phyloP scores from a whole-genome alignment of 1,140 invertebrate genomes.

The Lepidurus apus region DNA sequence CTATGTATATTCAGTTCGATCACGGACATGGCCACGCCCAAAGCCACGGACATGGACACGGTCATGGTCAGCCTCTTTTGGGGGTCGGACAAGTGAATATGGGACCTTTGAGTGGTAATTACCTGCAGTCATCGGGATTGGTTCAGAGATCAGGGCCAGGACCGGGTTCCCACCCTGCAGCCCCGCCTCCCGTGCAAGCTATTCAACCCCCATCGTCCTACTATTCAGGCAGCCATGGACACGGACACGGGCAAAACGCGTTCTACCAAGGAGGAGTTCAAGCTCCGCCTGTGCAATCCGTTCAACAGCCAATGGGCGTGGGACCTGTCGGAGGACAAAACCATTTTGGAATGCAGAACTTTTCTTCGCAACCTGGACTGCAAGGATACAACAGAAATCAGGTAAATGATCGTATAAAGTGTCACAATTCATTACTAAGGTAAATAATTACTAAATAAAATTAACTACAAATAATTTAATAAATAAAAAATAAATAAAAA shows the following conservation, averaged over 20 bases:
- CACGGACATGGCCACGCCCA: conserved; percentile 55
- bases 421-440: not conserved
- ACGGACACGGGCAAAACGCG: conserved; percentile 40
- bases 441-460: not conserved
- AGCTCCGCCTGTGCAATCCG: conserved; percentile 35
- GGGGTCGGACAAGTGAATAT: conserved; percentile 35
- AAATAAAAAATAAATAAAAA: too few species aligned
- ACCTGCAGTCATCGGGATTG: conserved; percentile 38
- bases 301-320: conserved; percentile 35
- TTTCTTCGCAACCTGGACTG: conserved; percentile 40
- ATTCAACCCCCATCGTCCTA: conserved; percentile 53
- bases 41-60: conserved; percentile 84
- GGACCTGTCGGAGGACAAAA: conserved; percentile 41
- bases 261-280: conserved; percentile 36
- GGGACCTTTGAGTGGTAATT: conserved; percentile 41
- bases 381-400: conserved; percentile 43
- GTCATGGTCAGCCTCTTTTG: conserved; percentile 62
- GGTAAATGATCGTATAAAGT: not conserved
- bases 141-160: conserved; percentile 46
- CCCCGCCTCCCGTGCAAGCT: conserved; percentile 47
- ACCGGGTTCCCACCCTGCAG: not conserved
- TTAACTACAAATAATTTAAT: too few species aligned
- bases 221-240: conserved; percentile 52
- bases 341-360: conserved; percentile 46
- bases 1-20: not conserved